Evolutionary conservation across 1,140 invertebrate genomes (phyloP).

Genomic region (Steinernema khuongi): DNA sequence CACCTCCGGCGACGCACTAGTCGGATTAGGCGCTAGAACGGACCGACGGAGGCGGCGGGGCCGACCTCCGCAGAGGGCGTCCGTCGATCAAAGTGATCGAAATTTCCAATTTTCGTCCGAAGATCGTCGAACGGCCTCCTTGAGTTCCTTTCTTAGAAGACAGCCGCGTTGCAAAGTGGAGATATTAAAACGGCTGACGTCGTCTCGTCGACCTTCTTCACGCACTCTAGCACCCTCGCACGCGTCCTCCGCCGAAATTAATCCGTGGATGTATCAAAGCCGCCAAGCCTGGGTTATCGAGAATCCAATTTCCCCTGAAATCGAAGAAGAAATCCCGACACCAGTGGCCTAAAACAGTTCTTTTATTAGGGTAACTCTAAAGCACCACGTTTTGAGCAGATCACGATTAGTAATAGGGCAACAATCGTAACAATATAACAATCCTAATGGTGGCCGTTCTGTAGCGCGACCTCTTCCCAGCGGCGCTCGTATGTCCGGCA

Average conservation of each 20-base stretch:
- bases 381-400: not conserved
- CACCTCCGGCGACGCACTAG: not conserved
- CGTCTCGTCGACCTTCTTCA: not conserved
- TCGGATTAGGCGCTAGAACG: not conserved
- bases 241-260: not conserved
- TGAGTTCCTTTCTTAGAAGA: not conserved
- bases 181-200: constrained; percentile 3
- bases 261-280: not conserved
- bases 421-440: not conserved
- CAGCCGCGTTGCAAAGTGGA: not conserved
- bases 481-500: constrained; percentile 23
- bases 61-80: not conserved
- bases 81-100: not conserved
- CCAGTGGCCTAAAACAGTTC: no score
- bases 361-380: not conserved
- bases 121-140: not conserved
- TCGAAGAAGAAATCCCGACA: no score
- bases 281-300: not conserved
- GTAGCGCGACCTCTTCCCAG: not conserved
- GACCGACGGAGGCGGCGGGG: not conserved
- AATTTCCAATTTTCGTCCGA: not conserved
- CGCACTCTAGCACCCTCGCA: not conserved
- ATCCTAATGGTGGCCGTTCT: constrained; percentile 19
- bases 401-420: not conserved
- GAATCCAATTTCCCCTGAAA: no score